Evolutionary conservation across 64 coral and sea anemone species (phyloP).

Genomic region (Montipora sp.): DNA sequence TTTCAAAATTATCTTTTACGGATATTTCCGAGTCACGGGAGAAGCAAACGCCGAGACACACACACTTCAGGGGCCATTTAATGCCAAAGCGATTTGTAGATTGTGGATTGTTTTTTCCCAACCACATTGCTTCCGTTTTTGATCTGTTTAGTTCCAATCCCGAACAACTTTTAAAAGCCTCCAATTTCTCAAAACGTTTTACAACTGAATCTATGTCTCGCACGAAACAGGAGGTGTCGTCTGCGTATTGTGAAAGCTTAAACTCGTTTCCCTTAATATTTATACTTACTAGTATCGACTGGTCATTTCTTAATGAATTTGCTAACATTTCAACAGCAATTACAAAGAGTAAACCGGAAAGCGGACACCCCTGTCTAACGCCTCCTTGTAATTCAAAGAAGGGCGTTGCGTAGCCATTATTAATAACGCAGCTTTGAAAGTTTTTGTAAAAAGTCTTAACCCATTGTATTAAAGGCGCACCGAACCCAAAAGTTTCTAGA

Average conservation of each 20-base stretch:
- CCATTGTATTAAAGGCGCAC: no score
- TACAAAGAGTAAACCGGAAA: background rate
- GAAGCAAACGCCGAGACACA: no score
- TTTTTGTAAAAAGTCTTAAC: no score
- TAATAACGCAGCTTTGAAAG: background rate
- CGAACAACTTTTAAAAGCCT: background rate
- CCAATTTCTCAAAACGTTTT: background rate
- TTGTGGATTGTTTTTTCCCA: background rate
- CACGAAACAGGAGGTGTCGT: background rate
- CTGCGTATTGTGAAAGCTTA: background rate
- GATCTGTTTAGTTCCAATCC: background rate
- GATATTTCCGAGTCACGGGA: no score
- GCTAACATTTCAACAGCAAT: background rate
- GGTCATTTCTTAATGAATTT: background rate
- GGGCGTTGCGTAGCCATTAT: background rate
- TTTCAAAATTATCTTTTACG: no score
- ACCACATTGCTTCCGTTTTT: background rate
- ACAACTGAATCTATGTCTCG: background rate
- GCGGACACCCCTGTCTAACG: background rate
- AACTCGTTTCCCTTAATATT: background rate
- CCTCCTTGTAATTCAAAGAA: background rate
- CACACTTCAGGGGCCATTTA: no score
- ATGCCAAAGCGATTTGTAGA: background rate
- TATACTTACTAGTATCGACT: background rate
- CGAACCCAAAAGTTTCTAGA: no score